phyloP scores from a whole-genome alignment of 2,888 invertebrate species.

The Dolomedes plantarius region DNA sequence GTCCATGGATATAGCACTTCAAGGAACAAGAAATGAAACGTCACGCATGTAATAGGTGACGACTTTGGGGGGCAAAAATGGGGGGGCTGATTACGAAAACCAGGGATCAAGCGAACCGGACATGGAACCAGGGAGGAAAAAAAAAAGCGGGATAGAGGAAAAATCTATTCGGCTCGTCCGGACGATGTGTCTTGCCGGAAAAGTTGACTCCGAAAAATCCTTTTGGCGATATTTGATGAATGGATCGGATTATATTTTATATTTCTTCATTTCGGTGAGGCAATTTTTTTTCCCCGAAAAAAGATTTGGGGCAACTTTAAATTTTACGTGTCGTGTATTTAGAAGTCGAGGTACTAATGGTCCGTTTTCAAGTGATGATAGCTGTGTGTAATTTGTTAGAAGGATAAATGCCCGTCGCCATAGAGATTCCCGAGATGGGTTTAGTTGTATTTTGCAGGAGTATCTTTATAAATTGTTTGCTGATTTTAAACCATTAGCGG shows the following conservation, averaged over 20 bases:
- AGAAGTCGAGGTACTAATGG: constrained; percentile 2
- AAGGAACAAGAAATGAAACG: constrained; percentile 36
- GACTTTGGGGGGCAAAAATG: constrained; percentile 5
- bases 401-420: neutral
- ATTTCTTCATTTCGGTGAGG: neutral
- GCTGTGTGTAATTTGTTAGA: neutral
- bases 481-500: neutral
- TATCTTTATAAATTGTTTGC: neutral
- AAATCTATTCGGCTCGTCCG: constrained; percentile 49
- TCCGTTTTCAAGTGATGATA: neutral
- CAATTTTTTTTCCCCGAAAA: neutral
- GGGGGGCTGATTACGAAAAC: constrained; percentile 49
- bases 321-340: constrained; percentile 9
- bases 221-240: constrained; percentile 43
- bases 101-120: constrained; percentile 60
- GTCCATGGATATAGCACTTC: constrained; percentile 25
- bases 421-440: neutral
- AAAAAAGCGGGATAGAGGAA: neutral
- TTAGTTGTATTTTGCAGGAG: neutral
- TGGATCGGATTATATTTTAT: constrained; percentile 36
- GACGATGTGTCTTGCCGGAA: constrained; percentile 52
- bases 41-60: constrained; percentile 39
- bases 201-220: constrained; percentile 36
- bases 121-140: constrained; percentile 14
- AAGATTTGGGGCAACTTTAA: neutral